These are phyloP conservation scores for Chymomyza costata DNA, from an alignment of 1,140 invertebrate species.

Conservation along the genomic window DNA sequence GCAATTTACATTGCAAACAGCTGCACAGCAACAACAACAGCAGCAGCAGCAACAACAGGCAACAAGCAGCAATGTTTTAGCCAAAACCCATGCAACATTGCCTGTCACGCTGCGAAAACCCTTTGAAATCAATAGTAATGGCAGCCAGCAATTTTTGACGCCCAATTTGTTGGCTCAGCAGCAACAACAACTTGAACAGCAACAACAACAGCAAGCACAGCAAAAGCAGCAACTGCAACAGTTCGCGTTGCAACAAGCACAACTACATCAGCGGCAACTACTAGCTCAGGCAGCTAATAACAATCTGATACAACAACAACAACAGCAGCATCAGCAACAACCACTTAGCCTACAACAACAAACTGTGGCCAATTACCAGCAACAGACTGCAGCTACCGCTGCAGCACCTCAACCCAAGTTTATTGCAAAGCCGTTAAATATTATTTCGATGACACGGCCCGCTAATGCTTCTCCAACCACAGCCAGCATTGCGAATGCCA, in stretches of 20 bases:
- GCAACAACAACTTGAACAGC: conserved; percentile 37
- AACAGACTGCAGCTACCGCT: conserved; percentile 19
- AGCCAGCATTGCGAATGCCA: conserved; percentile 4
- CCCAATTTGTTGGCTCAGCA: conserved; percentile 47
- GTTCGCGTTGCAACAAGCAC: conserved; percentile 54
- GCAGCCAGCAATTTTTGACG: conserved; percentile 49
- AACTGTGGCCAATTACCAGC: conserved; percentile 23
- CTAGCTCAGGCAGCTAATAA: conserved; percentile 56
- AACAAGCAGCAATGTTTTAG: conserved; percentile 45
- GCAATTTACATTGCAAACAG: conserved; percentile 54
- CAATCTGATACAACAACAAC: conserved; percentile 69
- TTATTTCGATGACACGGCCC: conserved; percentile 63
- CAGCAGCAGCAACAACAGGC: conserved; percentile 45
- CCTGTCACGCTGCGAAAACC: conserved; percentile 46
- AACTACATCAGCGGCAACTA: conserved; percentile 53
- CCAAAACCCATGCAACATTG: conserved; percentile 36
- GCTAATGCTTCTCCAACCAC: conserved; percentile 49
- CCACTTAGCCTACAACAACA: conserved; percentile 71
- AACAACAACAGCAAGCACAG: conserved; percentile 33
- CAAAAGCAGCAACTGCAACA: conserved; percentile 63
- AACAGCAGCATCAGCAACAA: conserved; percentile 50
- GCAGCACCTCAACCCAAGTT: conserved; percentile 55
- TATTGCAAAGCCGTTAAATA: conserved; percentile 64
- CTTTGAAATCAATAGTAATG: conserved; percentile 45
- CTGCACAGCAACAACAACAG: conserved; percentile 36